Conservation (phyloP, 1,140 invertebrate genomes). For the Popillia japonica region DNA sequence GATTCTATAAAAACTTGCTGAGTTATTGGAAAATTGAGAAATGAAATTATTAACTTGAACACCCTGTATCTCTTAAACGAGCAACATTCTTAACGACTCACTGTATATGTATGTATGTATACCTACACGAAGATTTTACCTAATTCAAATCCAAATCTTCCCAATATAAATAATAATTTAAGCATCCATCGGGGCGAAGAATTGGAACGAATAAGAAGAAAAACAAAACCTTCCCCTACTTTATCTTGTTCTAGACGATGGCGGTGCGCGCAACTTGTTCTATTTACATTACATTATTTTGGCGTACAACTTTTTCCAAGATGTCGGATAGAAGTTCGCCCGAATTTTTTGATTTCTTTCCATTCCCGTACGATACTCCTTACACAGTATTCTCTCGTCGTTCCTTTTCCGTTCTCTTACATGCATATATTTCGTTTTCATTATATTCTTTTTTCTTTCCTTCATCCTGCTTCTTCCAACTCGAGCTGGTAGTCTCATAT, state of each 20-base stretch:
- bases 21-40: too few relatives aligned
- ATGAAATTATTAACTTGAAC: too few relatives aligned
- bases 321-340: conserved; percentile 42
- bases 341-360: conserved; percentile 47
- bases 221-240: conserved; percentile 43
- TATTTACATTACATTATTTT: conserved; percentile 54
- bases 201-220: background rate
- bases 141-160: background rate
- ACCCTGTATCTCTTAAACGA: too few relatives aligned
- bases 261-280: conserved; percentile 42
- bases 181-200: conserved; percentile 43
- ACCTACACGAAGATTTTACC: background rate
- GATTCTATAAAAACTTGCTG: too few relatives aligned
- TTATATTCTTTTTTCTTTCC: background rate
- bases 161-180: conserved; percentile 50
- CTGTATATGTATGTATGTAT: too few relatives aligned
- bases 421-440: background rate
- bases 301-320: conserved; percentile 40
- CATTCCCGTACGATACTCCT: background rate
- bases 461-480: background rate
- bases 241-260: conserved; percentile 35
- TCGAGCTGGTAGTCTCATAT: conserved; percentile 44
- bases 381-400: background rate
- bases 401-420: background rate
- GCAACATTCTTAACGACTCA: too few relatives aligned